A percentile compares a stretch with the other conserved stretches of the same genome.
Evolutionary conservation across 2,888 invertebrate species (phyloP).

Genomic region (Agrotis segetum): DNA sequence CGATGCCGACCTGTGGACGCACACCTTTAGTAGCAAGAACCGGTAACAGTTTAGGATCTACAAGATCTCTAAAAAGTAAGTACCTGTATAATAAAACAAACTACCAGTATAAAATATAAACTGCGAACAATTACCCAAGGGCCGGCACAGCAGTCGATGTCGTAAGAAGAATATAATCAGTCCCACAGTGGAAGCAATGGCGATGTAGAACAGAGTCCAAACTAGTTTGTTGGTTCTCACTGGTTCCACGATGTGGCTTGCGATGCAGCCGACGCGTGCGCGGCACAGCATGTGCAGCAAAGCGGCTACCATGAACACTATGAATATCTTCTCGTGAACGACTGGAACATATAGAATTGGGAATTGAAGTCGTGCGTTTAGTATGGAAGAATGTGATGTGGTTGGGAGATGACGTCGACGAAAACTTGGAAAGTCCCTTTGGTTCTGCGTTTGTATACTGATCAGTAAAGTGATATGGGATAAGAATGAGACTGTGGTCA

Average conservation of each 20-base stretch:
- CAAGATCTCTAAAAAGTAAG: not conserved
- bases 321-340: conserved; percentile 97
- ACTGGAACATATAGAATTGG: conserved; percentile 91
- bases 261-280: conserved; percentile 85
- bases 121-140: conserved; percentile 93
- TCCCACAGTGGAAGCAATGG: conserved; percentile 95
- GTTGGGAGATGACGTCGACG: conserved; percentile 25
- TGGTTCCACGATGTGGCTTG: conserved; percentile 86
- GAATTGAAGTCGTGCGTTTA: conserved; percentile 48
- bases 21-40: not conserved
- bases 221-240: conserved; percentile 93
- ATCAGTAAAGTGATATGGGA: too few relatives aligned
- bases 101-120: conserved; percentile 17
- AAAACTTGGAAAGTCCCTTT: too few relatives aligned
- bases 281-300: conserved; percentile 94
- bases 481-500: too few relatives aligned
- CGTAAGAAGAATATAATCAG: conserved; percentile 97
- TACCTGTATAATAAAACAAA: not conserved
- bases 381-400: conserved; percentile 41
- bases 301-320: conserved; percentile 96
- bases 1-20: too few relatives aligned
- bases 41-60: not conserved
- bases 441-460: too few relatives aligned
- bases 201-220: conserved; percentile 93
- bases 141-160: conserved; percentile 97